These are phyloP conservation scores for Pogona vitticeps DNA, from an alignment of 2,113 vertebrate species.

Conservation along the genomic window DNA sequence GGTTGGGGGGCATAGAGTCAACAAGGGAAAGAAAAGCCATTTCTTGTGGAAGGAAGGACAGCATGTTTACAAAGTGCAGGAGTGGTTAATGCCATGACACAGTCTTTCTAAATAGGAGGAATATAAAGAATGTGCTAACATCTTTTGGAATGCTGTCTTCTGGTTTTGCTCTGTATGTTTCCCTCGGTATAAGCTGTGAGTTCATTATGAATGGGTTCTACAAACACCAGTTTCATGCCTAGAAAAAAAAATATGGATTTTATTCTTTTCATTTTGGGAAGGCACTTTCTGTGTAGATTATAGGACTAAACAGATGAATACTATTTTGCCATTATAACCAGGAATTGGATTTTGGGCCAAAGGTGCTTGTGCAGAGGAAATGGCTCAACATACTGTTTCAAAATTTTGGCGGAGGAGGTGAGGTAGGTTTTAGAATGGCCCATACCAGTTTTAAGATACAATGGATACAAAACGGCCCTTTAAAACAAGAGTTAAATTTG, in stretches of 20 bases:
- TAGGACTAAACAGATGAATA: too few relatives aligned
- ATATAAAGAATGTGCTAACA: constrained; percentile 52
- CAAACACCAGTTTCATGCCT: constrained; percentile 55
- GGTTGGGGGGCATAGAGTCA: too few relatives aligned
- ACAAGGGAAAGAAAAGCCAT: not conserved
- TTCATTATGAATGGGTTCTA: constrained; percentile 60
- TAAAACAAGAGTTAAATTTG: too few relatives aligned
- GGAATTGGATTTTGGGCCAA: too few relatives aligned
- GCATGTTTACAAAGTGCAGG: not conserved
- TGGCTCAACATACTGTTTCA: too few relatives aligned
- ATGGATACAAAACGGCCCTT: too few relatives aligned
- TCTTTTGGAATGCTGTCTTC: constrained; percentile 56
- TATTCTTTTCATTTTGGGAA: constrained; percentile 45
- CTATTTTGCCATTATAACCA: too few relatives aligned
- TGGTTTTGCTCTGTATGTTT: constrained; percentile 45
- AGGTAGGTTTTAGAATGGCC: too few relatives aligned
- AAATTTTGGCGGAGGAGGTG: too few relatives aligned
- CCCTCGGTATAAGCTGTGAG: constrained; percentile 59
- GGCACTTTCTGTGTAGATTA: too few relatives aligned
- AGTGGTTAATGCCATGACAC: constrained; percentile 2
- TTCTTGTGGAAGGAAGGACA: not conserved
- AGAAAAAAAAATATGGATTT: constrained; percentile 36
- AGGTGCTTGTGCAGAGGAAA: too few relatives aligned
- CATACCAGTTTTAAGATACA: too few relatives aligned
- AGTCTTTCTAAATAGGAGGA: constrained; percentile 41